Percentiles rank a stretch among this genome's conserved stretches.
Evolutionary conservation across 2,888 invertebrate species (phyloP).

Genomic region (Leucoptera coffeella): DNA sequence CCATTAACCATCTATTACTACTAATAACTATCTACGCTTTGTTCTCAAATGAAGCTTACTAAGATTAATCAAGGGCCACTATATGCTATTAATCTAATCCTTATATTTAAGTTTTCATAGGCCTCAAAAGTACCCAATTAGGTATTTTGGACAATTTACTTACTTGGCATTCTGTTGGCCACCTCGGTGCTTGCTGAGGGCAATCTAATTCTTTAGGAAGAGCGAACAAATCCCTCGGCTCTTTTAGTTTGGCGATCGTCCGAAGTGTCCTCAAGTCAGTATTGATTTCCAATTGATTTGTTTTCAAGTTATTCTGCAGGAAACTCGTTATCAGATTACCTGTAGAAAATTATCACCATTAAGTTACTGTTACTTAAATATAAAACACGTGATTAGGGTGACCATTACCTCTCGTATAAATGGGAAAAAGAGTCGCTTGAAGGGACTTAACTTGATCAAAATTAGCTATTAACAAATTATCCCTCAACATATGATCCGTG

Average conservation of each 20-base stretch:
- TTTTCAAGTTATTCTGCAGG: conserved; percentile 58
- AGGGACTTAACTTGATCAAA: conserved; percentile 56
- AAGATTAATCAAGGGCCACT: no score
- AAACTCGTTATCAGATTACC: conserved; percentile 60
- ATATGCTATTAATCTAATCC: no score
- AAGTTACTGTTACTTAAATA: no score
- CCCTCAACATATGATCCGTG: conserved; percentile 26
- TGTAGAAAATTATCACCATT: no score
- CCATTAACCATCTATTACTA: no score
- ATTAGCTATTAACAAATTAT: conserved; percentile 32
- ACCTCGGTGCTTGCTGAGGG: conserved; percentile 73
- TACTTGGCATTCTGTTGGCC: conserved; percentile 89
- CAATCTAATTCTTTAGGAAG: conserved; percentile 64
- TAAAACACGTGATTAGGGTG: no score
- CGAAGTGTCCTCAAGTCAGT: conserved; percentile 59
- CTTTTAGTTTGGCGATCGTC: conserved; percentile 59
- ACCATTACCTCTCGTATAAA: conserved; percentile 48
- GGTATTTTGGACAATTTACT: conserved; percentile 12
- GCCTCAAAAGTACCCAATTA: no score
- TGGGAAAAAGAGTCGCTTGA: conserved; percentile 63
- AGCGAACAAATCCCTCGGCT: conserved; percentile 67
- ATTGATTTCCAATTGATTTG: conserved; percentile 62
- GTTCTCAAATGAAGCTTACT: no score
- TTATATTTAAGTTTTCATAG: no score
- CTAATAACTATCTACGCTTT: no score